Base-by-base conservation (phyloP, 1,140 invertebrate genomes). In the Scaptomyza graminum region DNA sequence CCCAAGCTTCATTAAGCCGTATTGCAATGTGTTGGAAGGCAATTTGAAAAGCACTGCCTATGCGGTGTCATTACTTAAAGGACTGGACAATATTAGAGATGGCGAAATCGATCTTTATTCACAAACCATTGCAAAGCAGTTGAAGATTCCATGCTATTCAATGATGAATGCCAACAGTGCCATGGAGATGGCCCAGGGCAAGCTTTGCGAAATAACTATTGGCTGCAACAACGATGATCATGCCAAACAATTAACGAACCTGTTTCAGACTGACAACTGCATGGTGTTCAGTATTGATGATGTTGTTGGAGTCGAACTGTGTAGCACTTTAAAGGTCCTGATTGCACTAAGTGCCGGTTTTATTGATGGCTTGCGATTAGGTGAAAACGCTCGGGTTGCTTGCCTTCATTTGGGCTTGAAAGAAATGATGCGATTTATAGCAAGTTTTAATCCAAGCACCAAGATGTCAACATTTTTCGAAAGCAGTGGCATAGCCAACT, bases 131-230 rank as follows among this genome's bases (percentile, higher is more conserved):
- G 94, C 95, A n/a, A 51, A 79, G 0, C 49, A 46, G 7, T 18
- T 85, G 15, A 43, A 49, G 76, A 98, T 99, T 84, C 96, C 97
- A 12, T 96, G 97, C 75, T 95, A 95, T 62, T 98, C 99, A 1
- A 93, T 99, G 31, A 99, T 99, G 98, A 98, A 98, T 57, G 98
- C 98, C 44, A 99, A 99, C 93, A 94, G 99, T 52, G 98, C 99
- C 34, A 95, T 95, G 71, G 99, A 99, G 94, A 95, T 96, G 37
- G 99, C 99, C 0, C 95, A 96, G 69, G 98, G 98, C 88, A 97
- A 98, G 91, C 99, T 99, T 91, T 99, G 98, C 92, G 99, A 99
- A 93, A 98, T 99, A 0, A 99, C 99, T 0, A 98, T 99, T 90
- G 98, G 98, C 3, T 97, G 96, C 84, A 95, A 95, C 69, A 95